Conservation (phyloP, 92 coral and sea anemone species). For the Ricordea florida region DNA sequence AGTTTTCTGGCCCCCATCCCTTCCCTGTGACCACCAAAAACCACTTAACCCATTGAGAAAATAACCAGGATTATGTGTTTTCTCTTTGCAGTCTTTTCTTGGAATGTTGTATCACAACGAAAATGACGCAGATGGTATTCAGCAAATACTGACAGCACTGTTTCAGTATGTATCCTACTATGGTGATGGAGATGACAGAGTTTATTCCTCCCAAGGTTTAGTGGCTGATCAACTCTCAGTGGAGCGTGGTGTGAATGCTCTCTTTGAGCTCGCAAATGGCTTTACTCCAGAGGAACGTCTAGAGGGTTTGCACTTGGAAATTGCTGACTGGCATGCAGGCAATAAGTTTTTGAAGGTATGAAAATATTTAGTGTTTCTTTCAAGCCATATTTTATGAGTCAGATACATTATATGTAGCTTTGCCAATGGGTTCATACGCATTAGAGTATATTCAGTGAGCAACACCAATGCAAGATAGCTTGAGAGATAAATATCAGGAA, state of each 20-base stretch:
- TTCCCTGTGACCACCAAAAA: too few species aligned
- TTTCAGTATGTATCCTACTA: slow-evolving; percentile 48
- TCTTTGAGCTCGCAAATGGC: slow-evolving; percentile 52
- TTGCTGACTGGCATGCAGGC: slow-evolving; percentile 71
- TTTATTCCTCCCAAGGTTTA: slow-evolving; percentile 48
- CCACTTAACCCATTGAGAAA: slow-evolving; percentile 5
- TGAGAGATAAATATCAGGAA: slow-evolving; percentile 10
- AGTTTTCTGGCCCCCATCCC: neutral
- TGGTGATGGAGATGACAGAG: slow-evolving; percentile 42
- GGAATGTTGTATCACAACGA: slow-evolving; percentile 61
- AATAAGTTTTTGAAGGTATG: slow-evolving; percentile 57
- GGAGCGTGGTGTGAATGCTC: slow-evolving; percentile 64
- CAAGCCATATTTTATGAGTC: slow-evolving; percentile 36
- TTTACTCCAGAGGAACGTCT: slow-evolving; percentile 55
- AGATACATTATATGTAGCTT: slow-evolving; percentile 22
- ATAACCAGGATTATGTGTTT: slow-evolving; percentile 4
- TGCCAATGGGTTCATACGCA: slow-evolving; percentile 18
- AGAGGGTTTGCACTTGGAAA: slow-evolving; percentile 56
- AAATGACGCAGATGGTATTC: slow-evolving; percentile 69
- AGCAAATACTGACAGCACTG: slow-evolving; percentile 40
- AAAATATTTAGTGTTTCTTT: slow-evolving; percentile 16
- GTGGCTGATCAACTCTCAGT: slow-evolving; percentile 72
- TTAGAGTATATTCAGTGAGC: slow-evolving; percentile 11
- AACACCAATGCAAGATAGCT: slow-evolving; percentile 9
- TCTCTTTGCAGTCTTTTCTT: slow-evolving; percentile 49